A percentile compares a stretch with the other conserved stretches of the same genome.
These are phyloP conservation scores for Paratilapia polleni DNA, from an alignment of 2,113 vertebrate species.

Conservation along the genomic window DNA sequence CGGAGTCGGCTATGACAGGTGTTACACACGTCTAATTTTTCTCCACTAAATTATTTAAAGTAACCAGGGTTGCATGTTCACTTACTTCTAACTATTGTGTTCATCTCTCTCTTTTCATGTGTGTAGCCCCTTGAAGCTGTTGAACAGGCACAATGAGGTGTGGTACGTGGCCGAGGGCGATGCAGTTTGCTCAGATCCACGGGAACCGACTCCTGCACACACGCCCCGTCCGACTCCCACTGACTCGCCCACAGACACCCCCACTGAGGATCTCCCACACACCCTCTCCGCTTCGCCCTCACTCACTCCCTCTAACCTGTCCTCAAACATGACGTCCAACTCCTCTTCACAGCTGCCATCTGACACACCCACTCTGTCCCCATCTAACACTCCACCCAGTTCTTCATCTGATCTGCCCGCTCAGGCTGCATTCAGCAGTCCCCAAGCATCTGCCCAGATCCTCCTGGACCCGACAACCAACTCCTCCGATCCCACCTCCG, in stretches of 20 bases:
- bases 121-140: conserved; percentile 79
- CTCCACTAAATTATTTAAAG: too few species aligned
- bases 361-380: background rate
- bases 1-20: conserved; percentile 82
- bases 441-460: conserved; percentile 19
- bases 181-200: conserved; percentile 68
- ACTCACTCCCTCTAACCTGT: background rate
- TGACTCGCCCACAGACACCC: background rate
- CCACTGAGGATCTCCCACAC: conserved; percentile 1
- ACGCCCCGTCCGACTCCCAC: conserved; percentile 27
- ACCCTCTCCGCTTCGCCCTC: conserved; percentile 36
- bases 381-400: conserved; percentile 10
- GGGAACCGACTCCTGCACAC: conserved; percentile 60
- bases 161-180: conserved; percentile 80
- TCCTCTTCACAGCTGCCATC: conserved; percentile 24
- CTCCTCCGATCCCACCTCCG: background rate
- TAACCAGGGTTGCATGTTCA: fast-evolving
- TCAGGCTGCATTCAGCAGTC: background rate
- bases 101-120: conserved; percentile 25
- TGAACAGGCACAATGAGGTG: conserved; percentile 84
- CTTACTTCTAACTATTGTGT: background rate
- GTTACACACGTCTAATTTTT: background rate
- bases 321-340: conserved; percentile 14
- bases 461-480: conserved; percentile 14
- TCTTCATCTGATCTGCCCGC: conserved; percentile 1